Conservation (phyloP, 2,113 vertebrate genomes). For the Burhinus oedicnemus region DNA sequence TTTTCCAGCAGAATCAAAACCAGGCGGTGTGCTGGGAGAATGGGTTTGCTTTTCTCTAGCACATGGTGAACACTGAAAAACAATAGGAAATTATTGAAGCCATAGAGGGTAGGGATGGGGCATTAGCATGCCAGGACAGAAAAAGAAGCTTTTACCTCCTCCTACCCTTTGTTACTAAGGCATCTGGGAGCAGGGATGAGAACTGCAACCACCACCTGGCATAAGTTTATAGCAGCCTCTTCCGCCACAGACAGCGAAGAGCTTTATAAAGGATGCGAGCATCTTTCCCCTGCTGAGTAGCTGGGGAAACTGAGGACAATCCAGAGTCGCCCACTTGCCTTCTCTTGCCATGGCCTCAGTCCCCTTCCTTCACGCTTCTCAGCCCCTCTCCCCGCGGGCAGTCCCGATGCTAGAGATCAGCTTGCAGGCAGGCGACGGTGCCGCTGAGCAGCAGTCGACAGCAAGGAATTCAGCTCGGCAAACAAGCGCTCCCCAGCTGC, state of each 20-base stretch:
- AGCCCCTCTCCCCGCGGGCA: background rate
- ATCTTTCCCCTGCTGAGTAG: background rate
- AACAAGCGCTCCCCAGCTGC: background rate
- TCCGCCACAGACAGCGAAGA: rapidly evolving
- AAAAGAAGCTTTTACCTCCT: background rate
- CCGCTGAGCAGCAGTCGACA: background rate
- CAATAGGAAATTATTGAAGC: background rate
- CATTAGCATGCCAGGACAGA: background rate
- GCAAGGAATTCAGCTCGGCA: background rate
- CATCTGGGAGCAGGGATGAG: background rate
- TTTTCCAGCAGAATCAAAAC: background rate
- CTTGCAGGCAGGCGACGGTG: background rate
- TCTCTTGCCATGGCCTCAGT: background rate
- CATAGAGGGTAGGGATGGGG: background rate
- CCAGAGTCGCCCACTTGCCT: rapidly evolving
- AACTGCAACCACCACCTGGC: background rate
- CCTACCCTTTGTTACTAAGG: background rate
- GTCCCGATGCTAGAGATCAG: background rate
- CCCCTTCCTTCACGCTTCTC: background rate
- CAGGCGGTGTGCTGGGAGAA: background rate
- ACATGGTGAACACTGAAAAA: background rate
- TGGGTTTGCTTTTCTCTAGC: background rate
- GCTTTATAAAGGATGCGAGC: rapidly evolving
- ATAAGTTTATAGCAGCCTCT: background rate
- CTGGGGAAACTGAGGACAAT: background rate